Conservation (phyloP, 2,113 vertebrate species). For the Chauna torquata region DNA sequence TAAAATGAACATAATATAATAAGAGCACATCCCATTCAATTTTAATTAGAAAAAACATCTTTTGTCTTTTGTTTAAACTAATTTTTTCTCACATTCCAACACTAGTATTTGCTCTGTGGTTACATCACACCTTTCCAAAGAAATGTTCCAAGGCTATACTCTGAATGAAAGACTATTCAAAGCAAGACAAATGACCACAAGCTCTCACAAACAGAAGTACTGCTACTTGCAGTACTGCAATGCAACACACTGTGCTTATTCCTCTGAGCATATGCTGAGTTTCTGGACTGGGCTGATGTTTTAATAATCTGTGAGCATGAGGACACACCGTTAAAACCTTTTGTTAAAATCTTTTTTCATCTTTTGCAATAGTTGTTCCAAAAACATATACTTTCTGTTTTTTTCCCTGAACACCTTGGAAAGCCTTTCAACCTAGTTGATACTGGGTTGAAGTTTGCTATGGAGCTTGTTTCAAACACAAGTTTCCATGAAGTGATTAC, state of each 20-base stretch:
- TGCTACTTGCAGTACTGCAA: not conserved
- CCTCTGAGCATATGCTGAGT: not conserved
- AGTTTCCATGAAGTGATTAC: slow-evolving; percentile 13
- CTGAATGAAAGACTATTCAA: not conserved
- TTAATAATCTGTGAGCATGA: accelerated
- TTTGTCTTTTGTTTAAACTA: not conserved
- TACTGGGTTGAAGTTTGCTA: not conserved
- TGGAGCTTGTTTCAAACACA: not conserved
- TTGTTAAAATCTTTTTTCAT: too few species aligned
- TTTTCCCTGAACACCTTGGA: not conserved
- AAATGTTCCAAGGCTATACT: accelerated
- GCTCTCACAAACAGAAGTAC: accelerated
- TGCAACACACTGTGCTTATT: not conserved
- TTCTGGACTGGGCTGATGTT: not conserved
- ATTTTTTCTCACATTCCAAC: not conserved
- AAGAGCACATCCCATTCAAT: not conserved
- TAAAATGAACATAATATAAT: not conserved
- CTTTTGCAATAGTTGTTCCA: not conserved
- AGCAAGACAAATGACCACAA: accelerated
- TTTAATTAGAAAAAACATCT: not conserved
- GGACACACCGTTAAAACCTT: not conserved
- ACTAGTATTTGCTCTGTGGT: not conserved
- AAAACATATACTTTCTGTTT: not conserved
- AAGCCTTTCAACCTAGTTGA: not conserved
- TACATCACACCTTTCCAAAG: not conserved